Percentiles rank a stretch among this genome's conserved stretches.
Evolutionary conservation across 2,888 invertebrate species (phyloP).

Genomic region (Lysandra coridon): DNA sequence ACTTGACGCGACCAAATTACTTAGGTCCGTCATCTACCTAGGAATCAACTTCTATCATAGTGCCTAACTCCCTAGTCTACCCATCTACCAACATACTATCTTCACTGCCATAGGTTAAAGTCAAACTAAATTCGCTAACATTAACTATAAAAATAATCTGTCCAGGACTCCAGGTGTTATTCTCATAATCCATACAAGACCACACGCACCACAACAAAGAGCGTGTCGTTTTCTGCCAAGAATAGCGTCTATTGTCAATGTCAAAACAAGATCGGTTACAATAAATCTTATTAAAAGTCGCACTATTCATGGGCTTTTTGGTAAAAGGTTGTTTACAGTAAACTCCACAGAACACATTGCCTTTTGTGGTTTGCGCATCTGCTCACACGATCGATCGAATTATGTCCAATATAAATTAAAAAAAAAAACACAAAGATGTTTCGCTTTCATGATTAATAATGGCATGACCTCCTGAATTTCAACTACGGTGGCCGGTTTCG

Average conservation of each 20-base stretch:
- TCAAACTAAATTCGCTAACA: not conserved
- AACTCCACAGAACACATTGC: slow-evolving; percentile 46
- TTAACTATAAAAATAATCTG: slow-evolving; percentile 3
- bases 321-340: slow-evolving; percentile 70
- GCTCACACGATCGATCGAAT: slow-evolving; percentile 45
- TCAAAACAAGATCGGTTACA: slow-evolving; percentile 80
- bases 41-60: too few species aligned
- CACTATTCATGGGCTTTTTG: slow-evolving; percentile 65
- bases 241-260: slow-evolving; percentile 68
- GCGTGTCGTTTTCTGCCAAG: slow-evolving; percentile 65
- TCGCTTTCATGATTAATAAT: not conserved
- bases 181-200: slow-evolving; percentile 47
- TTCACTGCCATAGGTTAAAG: not conserved
- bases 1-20: too few species aligned
- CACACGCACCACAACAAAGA: slow-evolving; percentile 77
- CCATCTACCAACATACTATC: too few species aligned
- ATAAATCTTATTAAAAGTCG: slow-evolving; percentile 79
- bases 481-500: not conserved
- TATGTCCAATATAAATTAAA: slow-evolving; percentile 18
- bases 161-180: slow-evolving; percentile 26
- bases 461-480: slow-evolving; percentile 10
- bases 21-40: too few species aligned
- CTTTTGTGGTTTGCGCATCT: slow-evolving; percentile 65
- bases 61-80: not conserved
- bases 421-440: slow-evolving; percentile 2